Percentiles rank a stretch among this genome's conserved stretches.
Evolutionary conservation across 2,113 vertebrate species (phyloP).

Genomic region (Rutilus rutilus): DNA sequence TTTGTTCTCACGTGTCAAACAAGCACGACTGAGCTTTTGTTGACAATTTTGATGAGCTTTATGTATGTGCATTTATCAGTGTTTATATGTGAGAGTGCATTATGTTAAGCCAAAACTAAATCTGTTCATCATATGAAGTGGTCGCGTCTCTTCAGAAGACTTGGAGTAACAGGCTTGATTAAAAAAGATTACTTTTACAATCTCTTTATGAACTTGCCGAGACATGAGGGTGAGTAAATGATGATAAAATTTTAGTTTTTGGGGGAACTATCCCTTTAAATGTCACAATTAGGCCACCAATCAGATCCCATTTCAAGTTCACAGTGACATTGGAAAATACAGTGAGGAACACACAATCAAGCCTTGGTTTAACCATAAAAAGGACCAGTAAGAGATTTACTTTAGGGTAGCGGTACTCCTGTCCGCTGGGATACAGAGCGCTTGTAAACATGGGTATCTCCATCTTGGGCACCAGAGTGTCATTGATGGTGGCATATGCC

Average conservation of each 20-base stretch:
- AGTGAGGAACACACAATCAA: not conserved
- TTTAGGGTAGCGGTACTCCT: slow-evolving; percentile 94
- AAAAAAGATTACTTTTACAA: too few relatives aligned
- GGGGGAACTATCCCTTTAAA: not conserved
- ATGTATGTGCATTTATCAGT: not conserved
- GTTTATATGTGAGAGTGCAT: too few relatives aligned
- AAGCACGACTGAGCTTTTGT: too few relatives aligned
- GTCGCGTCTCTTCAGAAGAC: not conserved
- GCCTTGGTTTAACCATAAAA: not conserved
- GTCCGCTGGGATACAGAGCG: slow-evolving; percentile 81
- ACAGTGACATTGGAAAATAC: not conserved
- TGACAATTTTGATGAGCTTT: not conserved
- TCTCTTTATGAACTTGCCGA: too few relatives aligned
- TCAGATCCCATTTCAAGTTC: not conserved
- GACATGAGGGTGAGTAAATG: too few relatives aligned
- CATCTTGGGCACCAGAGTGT: slow-evolving; percentile 91
- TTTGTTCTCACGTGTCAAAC: too few relatives aligned
- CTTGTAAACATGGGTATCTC: slow-evolving; percentile 90
- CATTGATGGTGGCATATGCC: slow-evolving; percentile 94
- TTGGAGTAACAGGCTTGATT: too few relatives aligned
- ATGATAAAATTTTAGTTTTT: not conserved
- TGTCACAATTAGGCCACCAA: not conserved
- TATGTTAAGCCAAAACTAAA: not conserved
- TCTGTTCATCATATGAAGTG: not conserved
- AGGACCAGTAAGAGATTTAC: slow-evolving; percentile 65